Evolutionary conservation across 2,888 invertebrate genomes (phyloP), one percentile per base, ranked within the genome.

Genomic region (Orthosia gothica): DNA sequence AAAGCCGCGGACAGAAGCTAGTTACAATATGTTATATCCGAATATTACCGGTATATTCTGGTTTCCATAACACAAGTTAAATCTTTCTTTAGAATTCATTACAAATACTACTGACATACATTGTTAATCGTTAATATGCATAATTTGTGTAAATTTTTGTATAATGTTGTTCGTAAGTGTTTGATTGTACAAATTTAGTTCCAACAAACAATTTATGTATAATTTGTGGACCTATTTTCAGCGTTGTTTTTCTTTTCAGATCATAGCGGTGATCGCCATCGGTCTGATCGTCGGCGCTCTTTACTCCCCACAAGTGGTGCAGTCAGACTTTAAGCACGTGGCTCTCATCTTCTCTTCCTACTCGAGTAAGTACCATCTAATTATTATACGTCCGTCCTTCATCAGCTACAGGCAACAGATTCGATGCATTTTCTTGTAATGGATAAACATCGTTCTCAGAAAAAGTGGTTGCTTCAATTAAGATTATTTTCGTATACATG

Each of bases 331-430:
- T 93, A 90, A 95, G 94, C 92, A 98, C 88, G 97, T 97, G 23
- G 98, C 97, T 0, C 95, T 98, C 78, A 97, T 98, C 92, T 98
- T 97, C 93, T 97, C 97, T 18, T 96, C 97, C 5, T 97, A 97
- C 90, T 97, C 97, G 18, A 96, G 97, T 96, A 90, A 95, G 95
- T 94, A 63, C 47, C 47, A 40, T 9, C 9, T 9, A 9, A 0
- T 40, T 40, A 40, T 40, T 9, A 40, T 40, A 40, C 40, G 1
- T 40, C 9, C 7, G 40, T 40, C 32, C 7, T 32, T 40, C 9
- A 40, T 40, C 40, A 40, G 40, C 40, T 40, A 40, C 9, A 40
- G 40, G 15, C 0, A n/a, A 47, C 7, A 50, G 1, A 11, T 74
- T 47, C 18, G n/a, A 23, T 23, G n/a, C 3, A n/a, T 49, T 57